Conservation (phyloP, 2,888 invertebrate genomes). For the Calliopum simillimum region DNA sequence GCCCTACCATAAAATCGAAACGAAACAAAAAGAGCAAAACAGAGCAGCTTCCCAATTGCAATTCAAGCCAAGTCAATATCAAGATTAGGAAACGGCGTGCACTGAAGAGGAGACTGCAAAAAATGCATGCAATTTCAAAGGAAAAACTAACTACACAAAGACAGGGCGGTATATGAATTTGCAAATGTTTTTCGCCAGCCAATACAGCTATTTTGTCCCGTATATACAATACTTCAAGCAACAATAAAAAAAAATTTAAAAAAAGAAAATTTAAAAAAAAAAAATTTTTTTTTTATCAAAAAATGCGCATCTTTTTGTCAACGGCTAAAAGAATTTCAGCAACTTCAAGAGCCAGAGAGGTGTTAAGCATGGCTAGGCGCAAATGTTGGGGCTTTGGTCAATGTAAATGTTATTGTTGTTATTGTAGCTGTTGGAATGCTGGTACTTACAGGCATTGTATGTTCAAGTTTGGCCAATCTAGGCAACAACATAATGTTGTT, state of each 20-base stretch:
- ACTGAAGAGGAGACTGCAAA: background rate
- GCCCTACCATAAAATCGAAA: background rate
- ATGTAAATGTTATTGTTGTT: background rate
- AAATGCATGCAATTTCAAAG: too few species aligned
- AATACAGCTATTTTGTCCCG: constrained; percentile 12
- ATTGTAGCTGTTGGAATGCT: constrained; percentile 16
- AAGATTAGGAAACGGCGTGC: constrained; percentile 11
- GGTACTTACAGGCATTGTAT: constrained; percentile 11
- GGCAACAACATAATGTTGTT: background rate
- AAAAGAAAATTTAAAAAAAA: constrained; percentile 1
- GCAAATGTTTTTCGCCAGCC: background rate
- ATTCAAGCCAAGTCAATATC: constrained; percentile 3
- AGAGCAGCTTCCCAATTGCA: background rate
- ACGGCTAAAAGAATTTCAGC: constrained; percentile 24
- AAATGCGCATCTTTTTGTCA: constrained; percentile 50
- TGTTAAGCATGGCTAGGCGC: constrained; percentile 10
- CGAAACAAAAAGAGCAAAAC: background rate
- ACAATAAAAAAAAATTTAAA: background rate
- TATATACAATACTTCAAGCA: background rate
- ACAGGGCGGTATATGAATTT: constrained; percentile 4
- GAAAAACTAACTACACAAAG: background rate
- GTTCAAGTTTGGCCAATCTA: constrained; percentile 8
- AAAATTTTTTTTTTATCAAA: constrained; percentile 44
- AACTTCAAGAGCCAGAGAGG: constrained; percentile 8
- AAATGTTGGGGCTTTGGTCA: too few species aligned